A percentile compares a stretch with the other conserved stretches of the same genome.
Conservation (phyloP, 2,888 invertebrate species). For the Amiota minor region DNA sequence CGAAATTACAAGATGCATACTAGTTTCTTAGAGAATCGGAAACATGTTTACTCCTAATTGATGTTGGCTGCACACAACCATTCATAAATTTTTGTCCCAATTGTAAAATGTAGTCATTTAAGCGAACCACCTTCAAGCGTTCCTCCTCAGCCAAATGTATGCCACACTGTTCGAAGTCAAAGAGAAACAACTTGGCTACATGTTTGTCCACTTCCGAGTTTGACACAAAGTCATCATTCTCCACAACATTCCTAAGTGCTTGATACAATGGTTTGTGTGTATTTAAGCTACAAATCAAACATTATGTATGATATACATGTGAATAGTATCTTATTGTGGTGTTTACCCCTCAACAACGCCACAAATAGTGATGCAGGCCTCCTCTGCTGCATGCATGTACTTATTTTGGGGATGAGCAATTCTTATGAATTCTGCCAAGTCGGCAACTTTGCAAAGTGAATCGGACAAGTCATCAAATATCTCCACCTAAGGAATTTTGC, state of each 20-base stretch:
- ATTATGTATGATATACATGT: neutral
- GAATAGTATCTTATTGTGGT: neutral
- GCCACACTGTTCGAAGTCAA: slow-evolving; percentile 98
- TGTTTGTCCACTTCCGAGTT: slow-evolving; percentile 86
- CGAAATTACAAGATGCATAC: slow-evolving; percentile 75
- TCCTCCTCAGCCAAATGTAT: slow-evolving; percentile 89
- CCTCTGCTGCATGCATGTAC: slow-evolving; percentile 88
- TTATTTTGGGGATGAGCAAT: slow-evolving; percentile 89
- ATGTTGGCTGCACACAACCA: slow-evolving; percentile 81
- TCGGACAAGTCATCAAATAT: slow-evolving; percentile 98
- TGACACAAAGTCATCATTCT: slow-evolving; percentile 79
- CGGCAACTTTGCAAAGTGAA: slow-evolving; percentile 94
- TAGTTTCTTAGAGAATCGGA: slow-evolving; percentile 82
- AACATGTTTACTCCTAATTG: slow-evolving; percentile 79
- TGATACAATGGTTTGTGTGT: slow-evolving; percentile 89
- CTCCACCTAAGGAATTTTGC: slow-evolving; percentile 69
- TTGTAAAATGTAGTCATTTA: slow-evolving; percentile 90
- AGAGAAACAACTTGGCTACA: slow-evolving; percentile 90
- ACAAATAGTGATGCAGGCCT: slow-evolving; percentile 90
- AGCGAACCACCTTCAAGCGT: slow-evolving; percentile 83
- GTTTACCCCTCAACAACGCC: slow-evolving; percentile 92
- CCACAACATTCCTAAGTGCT: slow-evolving; percentile 81
- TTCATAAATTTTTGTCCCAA: slow-evolving; percentile 88
- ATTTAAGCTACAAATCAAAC: slow-evolving; percentile 81
- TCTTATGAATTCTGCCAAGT: slow-evolving; percentile 95